These are phyloP conservation scores for Lota lota DNA, from an alignment of 2,113 vertebrate species.

Conservation along the genomic window DNA sequence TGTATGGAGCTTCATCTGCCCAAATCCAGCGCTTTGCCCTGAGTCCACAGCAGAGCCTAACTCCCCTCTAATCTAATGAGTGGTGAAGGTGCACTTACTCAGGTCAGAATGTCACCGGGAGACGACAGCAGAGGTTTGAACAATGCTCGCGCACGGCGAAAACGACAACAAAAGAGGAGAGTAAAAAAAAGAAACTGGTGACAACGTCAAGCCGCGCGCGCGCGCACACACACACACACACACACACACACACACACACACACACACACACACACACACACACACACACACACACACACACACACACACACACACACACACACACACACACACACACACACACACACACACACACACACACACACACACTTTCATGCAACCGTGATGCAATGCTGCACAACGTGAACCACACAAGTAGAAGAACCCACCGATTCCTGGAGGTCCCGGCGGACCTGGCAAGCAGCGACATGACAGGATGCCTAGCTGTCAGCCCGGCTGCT, in stretches of 20 bases:
- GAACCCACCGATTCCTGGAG: background rate
- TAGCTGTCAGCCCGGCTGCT: too few relatives aligned
- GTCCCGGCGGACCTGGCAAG: background rate
- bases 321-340: slow-evolving; percentile 1
- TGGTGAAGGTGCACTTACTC: slow-evolving; percentile 51
- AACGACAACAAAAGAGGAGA: too few relatives aligned
- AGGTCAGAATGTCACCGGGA: slow-evolving; percentile 25
- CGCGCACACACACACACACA: too few relatives aligned
- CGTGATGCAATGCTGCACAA: background rate
- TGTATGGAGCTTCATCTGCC: slow-evolving; percentile 66
- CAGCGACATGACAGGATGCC: too few relatives aligned
- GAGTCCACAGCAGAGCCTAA: slow-evolving; percentile 71
- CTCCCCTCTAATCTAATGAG: slow-evolving; percentile 69
- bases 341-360: background rate
- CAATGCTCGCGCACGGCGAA: too few relatives aligned
- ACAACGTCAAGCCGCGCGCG: too few relatives aligned
- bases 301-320: background rate
- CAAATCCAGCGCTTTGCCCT: slow-evolving; percentile 62
- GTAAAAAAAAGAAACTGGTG: too few relatives aligned
- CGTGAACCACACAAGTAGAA: background rate
- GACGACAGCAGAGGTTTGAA: background rate
- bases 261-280: background rate
- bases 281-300: background rate
- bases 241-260: too few relatives aligned
- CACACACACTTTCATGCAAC: background rate